phyloP scores from a whole-genome alignment of 2,888 invertebrate genomes.

The Lingula anatina region DNA sequence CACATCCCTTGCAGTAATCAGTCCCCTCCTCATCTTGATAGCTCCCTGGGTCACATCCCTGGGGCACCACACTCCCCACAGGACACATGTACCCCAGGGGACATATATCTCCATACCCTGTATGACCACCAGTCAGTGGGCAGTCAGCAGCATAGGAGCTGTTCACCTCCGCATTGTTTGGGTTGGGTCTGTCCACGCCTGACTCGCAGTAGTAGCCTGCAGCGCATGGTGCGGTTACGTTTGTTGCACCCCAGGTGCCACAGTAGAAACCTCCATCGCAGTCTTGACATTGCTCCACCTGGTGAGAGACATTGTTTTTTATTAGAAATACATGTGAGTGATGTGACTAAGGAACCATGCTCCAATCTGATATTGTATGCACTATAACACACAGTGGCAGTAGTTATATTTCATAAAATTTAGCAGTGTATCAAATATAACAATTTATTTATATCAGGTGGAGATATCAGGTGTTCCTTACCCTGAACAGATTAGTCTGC shows the following conservation, averaged over 20 bases:
- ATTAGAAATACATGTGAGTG: too few species aligned
- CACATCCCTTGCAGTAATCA: constrained; percentile 30
- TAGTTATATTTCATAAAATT: too few species aligned
- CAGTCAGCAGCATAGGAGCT: constrained; percentile 34
- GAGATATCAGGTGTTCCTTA: too few species aligned
- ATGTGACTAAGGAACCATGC: too few species aligned
- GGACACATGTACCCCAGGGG: constrained; percentile 43
- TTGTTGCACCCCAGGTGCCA: constrained; percentile 28
- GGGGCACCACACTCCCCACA: constrained; percentile 29
- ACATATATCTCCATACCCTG: constrained; percentile 44
- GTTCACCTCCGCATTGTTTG: constrained; percentile 35
- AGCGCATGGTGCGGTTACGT: constrained; percentile 29
- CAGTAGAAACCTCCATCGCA: constrained; percentile 42
- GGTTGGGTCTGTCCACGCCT: constrained; percentile 42
- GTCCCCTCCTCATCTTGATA: constrained; percentile 36
- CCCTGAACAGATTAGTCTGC: constrained; percentile 32
- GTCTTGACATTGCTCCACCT: constrained; percentile 43
- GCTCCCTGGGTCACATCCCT: constrained; percentile 29
- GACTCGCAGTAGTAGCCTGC: constrained; percentile 45
- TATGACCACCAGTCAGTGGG: constrained; percentile 42
- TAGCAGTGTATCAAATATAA: too few species aligned
- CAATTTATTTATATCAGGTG: too few species aligned
- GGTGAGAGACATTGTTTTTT: too few species aligned
- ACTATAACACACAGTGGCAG: too few species aligned
- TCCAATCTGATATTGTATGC: too few species aligned